These are phyloP conservation scores for Pygocentrus nattereri DNA, from an alignment of 2,797 vertebrate genomes.

Conservation along the genomic window DNA sequence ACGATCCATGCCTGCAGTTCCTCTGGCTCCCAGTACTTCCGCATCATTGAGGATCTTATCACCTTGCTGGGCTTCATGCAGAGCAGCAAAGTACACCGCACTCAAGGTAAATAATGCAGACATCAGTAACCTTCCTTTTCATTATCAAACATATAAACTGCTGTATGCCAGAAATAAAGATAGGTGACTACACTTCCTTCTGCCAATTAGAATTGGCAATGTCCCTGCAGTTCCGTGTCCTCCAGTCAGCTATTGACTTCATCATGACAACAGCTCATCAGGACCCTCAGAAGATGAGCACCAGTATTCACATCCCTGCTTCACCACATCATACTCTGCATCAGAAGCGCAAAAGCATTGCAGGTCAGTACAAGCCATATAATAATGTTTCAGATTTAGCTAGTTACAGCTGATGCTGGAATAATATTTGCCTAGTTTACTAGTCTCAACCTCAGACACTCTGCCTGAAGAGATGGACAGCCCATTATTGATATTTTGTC, in stretches of 20 bases:
- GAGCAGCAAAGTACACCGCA: constrained; percentile 91
- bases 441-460: background rate
- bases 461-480: background rate
- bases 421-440: too few relatives aligned
- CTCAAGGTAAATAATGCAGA: constrained; percentile 84
- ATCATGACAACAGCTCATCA: constrained; percentile 92
- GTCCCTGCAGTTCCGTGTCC: constrained; percentile 90
- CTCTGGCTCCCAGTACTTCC: constrained; percentile 97
- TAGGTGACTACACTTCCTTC: background rate
- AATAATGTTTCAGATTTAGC: too few relatives aligned
- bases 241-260: constrained; percentile 94
- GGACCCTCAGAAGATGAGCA: constrained; percentile 81
- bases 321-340: constrained; percentile 80
- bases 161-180: background rate
- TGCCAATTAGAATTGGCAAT: constrained; percentile 89
- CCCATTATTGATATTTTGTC: background rate
- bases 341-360: constrained; percentile 90
- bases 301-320: constrained; percentile 70
- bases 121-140: background rate
- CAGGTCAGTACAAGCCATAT: constrained; percentile 80
- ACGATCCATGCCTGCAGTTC: constrained; percentile 98
- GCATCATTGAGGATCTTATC: constrained; percentile 98
- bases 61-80: constrained; percentile 95
- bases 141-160: background rate
- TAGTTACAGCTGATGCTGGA: too few relatives aligned